Base-by-base conservation (phyloP, 2,888 invertebrate genomes). In the Heliconius sara region DNA sequence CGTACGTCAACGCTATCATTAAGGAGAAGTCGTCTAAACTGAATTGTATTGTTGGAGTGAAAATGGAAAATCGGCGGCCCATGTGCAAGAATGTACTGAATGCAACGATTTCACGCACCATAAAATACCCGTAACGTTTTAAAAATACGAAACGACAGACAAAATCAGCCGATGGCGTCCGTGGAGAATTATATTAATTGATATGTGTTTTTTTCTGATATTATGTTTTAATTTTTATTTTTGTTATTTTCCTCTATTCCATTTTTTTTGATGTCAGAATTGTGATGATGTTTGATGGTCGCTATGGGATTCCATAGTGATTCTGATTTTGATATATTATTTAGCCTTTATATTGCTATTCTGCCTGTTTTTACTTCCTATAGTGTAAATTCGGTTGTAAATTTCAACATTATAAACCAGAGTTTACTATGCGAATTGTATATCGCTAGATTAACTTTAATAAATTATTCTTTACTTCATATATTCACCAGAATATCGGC, bases 141-240 rank as follows among this genome's bases (percentile, higher is more conserved):
- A 90, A 90, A 90, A 89, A 89, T 89, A 88, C 88, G 87, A 90
- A 88, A 85, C 87, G 88, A 91, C 89, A 88, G 90, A 91, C 89
- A 89, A 89, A 89, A 90, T 88, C 89, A 88, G 84, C 85, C 85
- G 89, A 84, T 90, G 93, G 92, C 92, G 89, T 88, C 91, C 93
- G 92, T 91, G 89, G 89, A 93, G 93, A 95, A 95, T 94, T 88
- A 93, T 91, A 95, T 93, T 91, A 93, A 95, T 95, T 93, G 94
- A 93, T 93, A 88, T 89, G 90, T 92, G 39, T 39, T 9, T 91
- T 93, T 91, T 92, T 90, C 90, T 89, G 91, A 93, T 92, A 52
- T 52, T 22, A 92, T 91, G 79, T 82, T 81, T 78, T 78, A 72
- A 79, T 83, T 76, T 80, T 77, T 81, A 74, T 76, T 66, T 75